Base-by-base conservation (phyloP, 2,888 invertebrate genomes). In the Conops quadrifasciatus region DNA sequence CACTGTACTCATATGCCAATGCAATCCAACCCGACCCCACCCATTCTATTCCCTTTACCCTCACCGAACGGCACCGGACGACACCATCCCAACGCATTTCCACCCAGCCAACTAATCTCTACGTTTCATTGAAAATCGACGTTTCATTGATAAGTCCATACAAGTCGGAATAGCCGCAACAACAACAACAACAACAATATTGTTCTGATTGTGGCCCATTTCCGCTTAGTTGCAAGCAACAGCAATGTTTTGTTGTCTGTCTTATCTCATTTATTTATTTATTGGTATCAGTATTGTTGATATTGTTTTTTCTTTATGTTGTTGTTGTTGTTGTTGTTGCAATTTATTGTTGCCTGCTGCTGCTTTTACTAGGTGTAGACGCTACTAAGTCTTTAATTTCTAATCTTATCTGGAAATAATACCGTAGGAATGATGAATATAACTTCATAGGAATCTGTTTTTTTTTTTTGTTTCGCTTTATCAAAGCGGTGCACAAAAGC, bases 191-290 rank as follows among this genome's bases (percentile, higher is more conserved):
- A 43, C 67, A 67, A 16, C 67, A 21, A 24, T 26, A 36, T 36
- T 36, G 9, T 36, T 36, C 65, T 71, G 78, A 78, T 77, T 80
- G 79, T 75, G 78, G 63, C 67, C 77, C 80, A 80, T 82, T 80
- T 81, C 81, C 81, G 82, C 78, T 81, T 75, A 73, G 77, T 74
- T 80, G 78, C 76, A 75, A 58, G 78, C 76, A 75, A 58, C 72
- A 74, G 78, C 43, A 43, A 49, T 62, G n/a, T 71, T 65, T 66
- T 60, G n/a, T n/a, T n/a, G 59, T 64, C 43, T 62, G 67, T 36
- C 60, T 67, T 63, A 62, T 67, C 63, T 60, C 43, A 24, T n/a
- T 64, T 64, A 15, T n/a, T 64, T 64, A 15, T 16, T 56, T 70
- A 56, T 45, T 21, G 66, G 19, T 53, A 36, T 36, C 36, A 36